Evolutionary conservation across 2,113 vertebrate genomes (phyloP).

Genomic region (Oreochromis spilurus): DNA sequence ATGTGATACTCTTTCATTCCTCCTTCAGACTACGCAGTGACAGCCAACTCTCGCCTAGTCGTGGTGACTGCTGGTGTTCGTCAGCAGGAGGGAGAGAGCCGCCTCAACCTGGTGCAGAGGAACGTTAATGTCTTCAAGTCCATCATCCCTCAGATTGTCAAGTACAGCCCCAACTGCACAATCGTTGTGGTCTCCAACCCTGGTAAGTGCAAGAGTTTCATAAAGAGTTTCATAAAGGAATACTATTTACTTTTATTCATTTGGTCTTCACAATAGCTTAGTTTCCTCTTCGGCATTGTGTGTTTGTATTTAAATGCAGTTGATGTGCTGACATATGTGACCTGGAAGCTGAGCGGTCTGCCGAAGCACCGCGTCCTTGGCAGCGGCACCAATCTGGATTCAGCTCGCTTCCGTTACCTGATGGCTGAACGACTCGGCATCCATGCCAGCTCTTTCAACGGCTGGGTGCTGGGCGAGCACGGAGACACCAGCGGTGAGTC

Average conservation of each 20-base stretch:
- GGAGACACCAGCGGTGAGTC: conserved; percentile 93
- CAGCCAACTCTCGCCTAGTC: conserved; percentile 89
- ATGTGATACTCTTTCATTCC: background rate
- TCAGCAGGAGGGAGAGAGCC: conserved; percentile 95
- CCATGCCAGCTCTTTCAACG: conserved; percentile 89
- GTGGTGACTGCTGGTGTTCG: conserved; percentile 93
- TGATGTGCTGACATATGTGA: conserved; percentile 93
- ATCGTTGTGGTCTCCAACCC: conserved; percentile 96
- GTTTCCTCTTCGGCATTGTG: background rate
- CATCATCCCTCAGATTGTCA: conserved; percentile 92
- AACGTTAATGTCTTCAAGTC: conserved; percentile 95
- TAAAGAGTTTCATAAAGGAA: background rate
- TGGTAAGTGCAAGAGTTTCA: conserved; percentile 64
- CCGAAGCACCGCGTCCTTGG: conserved; percentile 94
- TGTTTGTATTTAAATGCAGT: conserved; percentile 66
- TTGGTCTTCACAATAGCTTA: background rate
- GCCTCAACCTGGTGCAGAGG: conserved; percentile 93
- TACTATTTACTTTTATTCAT: background rate
- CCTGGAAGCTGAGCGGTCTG: conserved; percentile 97
- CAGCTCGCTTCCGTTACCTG: conserved; percentile 90
- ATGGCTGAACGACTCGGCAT: conserved; percentile 90
- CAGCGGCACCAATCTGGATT: conserved; percentile 96
- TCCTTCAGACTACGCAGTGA: conserved; percentile 85
- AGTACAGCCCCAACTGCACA: conserved; percentile 89
- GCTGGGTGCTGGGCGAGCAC: conserved; percentile 96